A percentile compares a stretch with the other conserved stretches of the same genome.
phyloP scores from a whole-genome alignment of 2,113 vertebrate genomes.

The Ptilonorhynchus violaceus region DNA sequence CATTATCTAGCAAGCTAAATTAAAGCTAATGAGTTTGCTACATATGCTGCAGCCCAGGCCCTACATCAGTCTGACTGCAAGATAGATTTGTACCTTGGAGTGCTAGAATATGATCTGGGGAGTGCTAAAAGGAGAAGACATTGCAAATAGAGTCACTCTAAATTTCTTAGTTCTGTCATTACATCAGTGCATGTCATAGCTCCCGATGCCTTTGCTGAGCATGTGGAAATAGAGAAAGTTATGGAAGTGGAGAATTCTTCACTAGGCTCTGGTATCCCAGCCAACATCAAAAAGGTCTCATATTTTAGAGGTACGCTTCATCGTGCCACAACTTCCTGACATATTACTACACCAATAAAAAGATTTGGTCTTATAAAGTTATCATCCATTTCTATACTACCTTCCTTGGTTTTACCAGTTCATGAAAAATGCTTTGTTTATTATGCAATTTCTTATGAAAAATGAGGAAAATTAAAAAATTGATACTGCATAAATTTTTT shows the following conservation, averaged over 20 bases:
- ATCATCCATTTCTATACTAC: not conserved
- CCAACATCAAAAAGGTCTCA: not conserved
- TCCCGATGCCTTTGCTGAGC: not conserved
- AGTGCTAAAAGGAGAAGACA: not conserved
- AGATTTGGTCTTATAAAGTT: not conserved
- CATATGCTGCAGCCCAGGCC: accelerated
- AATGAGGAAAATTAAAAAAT: not conserved
- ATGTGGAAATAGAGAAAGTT: not conserved
- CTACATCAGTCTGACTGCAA: not conserved
- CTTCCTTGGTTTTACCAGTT: not conserved
- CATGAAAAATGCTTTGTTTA: not conserved
- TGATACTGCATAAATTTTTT: not conserved
- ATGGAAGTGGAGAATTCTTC: not conserved
- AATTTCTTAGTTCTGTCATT: not conserved
- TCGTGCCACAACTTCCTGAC: not conserved
- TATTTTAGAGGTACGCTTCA: not conserved
- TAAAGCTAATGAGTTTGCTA: not conserved
- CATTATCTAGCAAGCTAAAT: not conserved
- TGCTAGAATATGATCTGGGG: not conserved
- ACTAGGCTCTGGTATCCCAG: not conserved
- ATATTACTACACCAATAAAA: not conserved
- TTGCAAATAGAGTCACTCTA: not conserved
- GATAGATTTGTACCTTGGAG: not conserved
- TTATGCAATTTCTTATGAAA: not conserved
- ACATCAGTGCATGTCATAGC: not conserved